These are phyloP conservation scores for Rhabdomys pumilio DNA, from an alignment of 2,797 vertebrate species.

Conservation along the genomic window DNA sequence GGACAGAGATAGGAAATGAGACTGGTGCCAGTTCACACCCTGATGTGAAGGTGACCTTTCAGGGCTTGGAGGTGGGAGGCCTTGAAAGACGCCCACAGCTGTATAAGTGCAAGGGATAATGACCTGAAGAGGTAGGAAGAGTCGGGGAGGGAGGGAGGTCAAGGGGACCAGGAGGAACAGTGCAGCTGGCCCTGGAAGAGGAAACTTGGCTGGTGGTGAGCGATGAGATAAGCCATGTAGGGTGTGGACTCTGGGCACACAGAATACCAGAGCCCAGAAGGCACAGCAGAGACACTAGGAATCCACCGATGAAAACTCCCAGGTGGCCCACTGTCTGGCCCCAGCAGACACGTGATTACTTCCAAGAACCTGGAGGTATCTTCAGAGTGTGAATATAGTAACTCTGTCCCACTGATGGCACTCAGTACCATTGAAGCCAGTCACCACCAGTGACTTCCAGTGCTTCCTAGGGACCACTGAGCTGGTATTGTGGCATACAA, in stretches of 20 bases:
- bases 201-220: background rate
- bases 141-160: background rate
- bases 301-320: background rate
- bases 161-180: background rate
- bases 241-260: background rate
- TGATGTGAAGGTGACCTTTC: background rate
- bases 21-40: background rate
- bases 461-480: background rate
- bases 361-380: background rate
- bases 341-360: background rate
- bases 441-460: background rate
- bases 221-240: background rate
- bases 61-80: background rate
- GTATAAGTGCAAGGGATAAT: background rate
- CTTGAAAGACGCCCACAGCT: background rate
- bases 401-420: background rate
- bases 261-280: background rate
- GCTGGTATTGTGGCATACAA: rapidly evolving
- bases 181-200: background rate
- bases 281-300: background rate
- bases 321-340: background rate
- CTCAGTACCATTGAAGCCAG: background rate
- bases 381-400: background rate
- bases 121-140: background rate
- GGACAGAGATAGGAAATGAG: background rate